Base-by-base conservation (phyloP, 1,140 invertebrate species). In the Leptinotarsa undecemlineata region DNA sequence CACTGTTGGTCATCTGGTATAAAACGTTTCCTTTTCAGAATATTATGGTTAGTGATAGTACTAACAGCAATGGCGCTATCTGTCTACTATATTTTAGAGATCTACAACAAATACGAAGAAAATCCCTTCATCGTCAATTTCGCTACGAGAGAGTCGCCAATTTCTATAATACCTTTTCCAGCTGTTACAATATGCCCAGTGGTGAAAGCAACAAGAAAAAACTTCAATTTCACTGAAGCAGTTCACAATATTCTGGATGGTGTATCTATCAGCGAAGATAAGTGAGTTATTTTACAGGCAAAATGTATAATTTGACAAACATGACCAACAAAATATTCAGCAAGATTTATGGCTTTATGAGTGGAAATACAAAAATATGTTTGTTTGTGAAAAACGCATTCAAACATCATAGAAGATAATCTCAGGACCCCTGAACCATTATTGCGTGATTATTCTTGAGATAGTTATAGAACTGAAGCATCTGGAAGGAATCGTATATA, bases 41-140 rank as follows among this genome's bases (percentile, higher is more conserved):
- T 87, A 19, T 88, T 86, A 72, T 89, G 88, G 88, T 47, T 86
- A 0, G 66, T 82, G 1, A 79, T 85, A 13, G 84, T 89, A 19
- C 17, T 85, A 1, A 70, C 83, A 2, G 84, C 86, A 19, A 80
- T 88, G 13, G 79, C 79, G 23, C 79, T 84, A 4, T 87, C 85
- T 68, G 74, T 78, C 1, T 84, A 77, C 20, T 75, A 88, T 2
- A 88, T 88, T 33, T 61, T 74, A 20, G 84, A 83, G 47, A 85
- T 86, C 4, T 88, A 86, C 79, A 77, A 77, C 3, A 88, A 88
- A 68, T 89, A 87, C 86, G 81, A 86, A 23, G 82, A 85, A n/a
- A 86, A 85, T 19, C 88, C 88, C 3, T 87, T 89, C 6, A 88
- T 89, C 47, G 87, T 89, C 0, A 87, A 86, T 61, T 88, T 89